Base-by-base conservation (phyloP, 2,888 invertebrate species). In the Xestia xanthographa region DNA sequence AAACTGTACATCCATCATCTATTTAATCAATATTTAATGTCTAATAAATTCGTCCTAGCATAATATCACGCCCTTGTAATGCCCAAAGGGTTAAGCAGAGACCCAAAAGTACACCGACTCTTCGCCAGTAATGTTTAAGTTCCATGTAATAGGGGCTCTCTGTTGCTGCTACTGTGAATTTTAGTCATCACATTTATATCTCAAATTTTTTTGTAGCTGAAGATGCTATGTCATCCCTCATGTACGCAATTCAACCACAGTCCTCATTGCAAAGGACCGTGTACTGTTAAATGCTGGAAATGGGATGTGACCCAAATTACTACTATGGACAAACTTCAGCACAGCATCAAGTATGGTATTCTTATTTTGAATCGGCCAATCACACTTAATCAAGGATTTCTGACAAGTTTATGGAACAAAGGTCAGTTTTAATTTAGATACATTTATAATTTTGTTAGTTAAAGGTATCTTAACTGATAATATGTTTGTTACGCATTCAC, bases 331-430 rank as follows among this genome's bases (percentile, higher is more conserved):
- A 79, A 86, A 63, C 62, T 70, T 45, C 83, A 80, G 48, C 53
- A 75, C 6, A 67, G 77, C 8, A 79, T 87, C 9, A 97, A 97
- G 41, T 98, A 98, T 94, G 98, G 97, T 8, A 93, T 98, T 67
- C 78, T 98, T 43, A 95, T 98, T 74, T 93, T 98, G 58, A 98
- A 98, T 90, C 96, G 97, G 43, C 97, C 97, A 60, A 97, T 98
- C 43, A 87, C 92, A 62, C 96, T 97, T 83, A 96, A 95, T 20
- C 88, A 93, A 22, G 91, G 94, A 62, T 95, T 97, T 86, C 90
- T 98, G 0, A 91, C 95, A 79, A 93, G 93, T 50, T 93, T 98
- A 77, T 98, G 98, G 98, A 97, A 97, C 88, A 97, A 97, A 94
- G 98, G 98, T 98, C 93, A 91, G 90, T 89, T 62, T 56, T n/a